Evolutionary conservation across 2,113 vertebrate genomes (phyloP).

Genomic region (Lipophrys pholis): DNA sequence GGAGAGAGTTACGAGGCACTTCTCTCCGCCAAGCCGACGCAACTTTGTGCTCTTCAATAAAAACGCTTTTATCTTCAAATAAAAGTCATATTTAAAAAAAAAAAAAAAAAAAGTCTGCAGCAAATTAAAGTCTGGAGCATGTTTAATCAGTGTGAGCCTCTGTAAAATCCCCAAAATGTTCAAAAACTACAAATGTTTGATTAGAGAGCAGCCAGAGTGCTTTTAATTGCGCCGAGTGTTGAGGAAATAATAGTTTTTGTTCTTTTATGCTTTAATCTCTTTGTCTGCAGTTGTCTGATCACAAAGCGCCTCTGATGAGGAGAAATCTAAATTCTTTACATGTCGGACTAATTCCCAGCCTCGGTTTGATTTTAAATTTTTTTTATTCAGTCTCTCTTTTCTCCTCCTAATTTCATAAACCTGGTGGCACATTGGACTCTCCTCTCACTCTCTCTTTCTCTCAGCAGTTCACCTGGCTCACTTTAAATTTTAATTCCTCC

Average conservation of each 20-base stretch:
- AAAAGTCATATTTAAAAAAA: not conserved
- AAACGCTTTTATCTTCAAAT: conserved; percentile 11
- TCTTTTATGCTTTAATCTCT: not conserved
- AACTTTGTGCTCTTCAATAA: conserved; percentile 12
- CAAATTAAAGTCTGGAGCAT: not conserved
- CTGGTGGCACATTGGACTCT: conserved; percentile 10
- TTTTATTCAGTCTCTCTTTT: conserved; percentile 9
- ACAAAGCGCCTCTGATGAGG: not conserved
- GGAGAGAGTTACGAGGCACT: not conserved
- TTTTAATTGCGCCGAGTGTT: no score
- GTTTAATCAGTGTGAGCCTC: not conserved
- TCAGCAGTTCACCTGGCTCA: conserved; percentile 43
- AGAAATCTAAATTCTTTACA: not conserved
- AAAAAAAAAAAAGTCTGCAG: not conserved
- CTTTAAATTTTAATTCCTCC: conserved; percentile 55
- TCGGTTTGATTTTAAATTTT: conserved; percentile 27
- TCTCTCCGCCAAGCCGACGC: not conserved
- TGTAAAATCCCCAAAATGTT: not conserved
- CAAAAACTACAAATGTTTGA: not conserved
- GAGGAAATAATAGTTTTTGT: no score
- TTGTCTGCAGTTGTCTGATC: conserved; percentile 3
- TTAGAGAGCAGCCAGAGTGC: no score
- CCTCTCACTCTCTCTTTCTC: not conserved
- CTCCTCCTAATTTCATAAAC: conserved; percentile 35
- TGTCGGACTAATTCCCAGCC: not conserved